Base-by-base conservation (phyloP, 1,140 invertebrate genomes). In the Nasonia vitripennis region DNA sequence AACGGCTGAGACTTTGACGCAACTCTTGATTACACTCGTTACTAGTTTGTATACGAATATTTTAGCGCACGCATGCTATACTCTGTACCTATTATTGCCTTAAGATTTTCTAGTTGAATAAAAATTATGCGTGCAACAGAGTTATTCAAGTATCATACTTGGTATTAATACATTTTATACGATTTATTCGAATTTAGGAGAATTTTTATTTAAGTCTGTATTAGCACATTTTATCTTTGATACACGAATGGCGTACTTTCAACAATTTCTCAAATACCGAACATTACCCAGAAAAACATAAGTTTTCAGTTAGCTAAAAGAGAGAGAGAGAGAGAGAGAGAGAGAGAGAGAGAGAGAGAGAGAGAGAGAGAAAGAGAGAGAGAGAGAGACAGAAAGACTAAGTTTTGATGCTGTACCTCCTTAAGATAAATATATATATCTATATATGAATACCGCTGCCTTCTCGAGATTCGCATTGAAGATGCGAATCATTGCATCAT, bases 401-500 rank as follows among this genome's bases (percentile, higher is more conserved):
- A 83, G 75, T 83, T 78, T 84, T 78, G 75, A 78, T 84, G 83
- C 78, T 80, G 78, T 31, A 80, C 74, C 48, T 73, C 71, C 83
- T 74, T 80, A 74, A 67, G 20, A 85, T 27, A 20, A 27, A 73
- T 73, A 51, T 51, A 51, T 73, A 73, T 73, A 81, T 17, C 14
- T 80, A 70, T 78, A 83, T 17, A 82, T 70, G 68, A 51, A 83
- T 83, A 81, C 45, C 62, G 67, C 81, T 86, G 85, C 81, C 81
- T 86, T 73, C 78, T 85, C 14, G 51, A 85, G 83, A 85, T 85
- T 80, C 67, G 78, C 77, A 79, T 55, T 62, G 20, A 75, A 87
- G 67, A 88, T 31, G 86, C 81, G 73, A 88, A 86, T 78, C 80
- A 79, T 88, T 86, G 83, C 87, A 90, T 89, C 89, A 91, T 91